A percentile compares a stretch with the other conserved stretches of the same genome.
phyloP scores from a whole-genome alignment of 2,113 vertebrate species.

The Nothocercus nigrocapillus region DNA sequence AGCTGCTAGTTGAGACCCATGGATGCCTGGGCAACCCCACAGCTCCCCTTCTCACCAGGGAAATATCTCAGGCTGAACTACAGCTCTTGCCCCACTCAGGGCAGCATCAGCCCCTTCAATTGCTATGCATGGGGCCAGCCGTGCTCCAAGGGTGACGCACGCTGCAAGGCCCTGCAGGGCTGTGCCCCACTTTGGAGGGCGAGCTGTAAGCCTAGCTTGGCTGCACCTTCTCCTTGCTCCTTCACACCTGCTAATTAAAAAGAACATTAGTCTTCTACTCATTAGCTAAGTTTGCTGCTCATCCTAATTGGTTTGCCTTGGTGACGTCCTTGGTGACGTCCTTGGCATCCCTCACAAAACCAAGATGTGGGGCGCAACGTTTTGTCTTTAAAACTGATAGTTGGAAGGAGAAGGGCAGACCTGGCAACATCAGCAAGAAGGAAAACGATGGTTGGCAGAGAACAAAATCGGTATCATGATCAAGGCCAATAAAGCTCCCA shows the following conservation, averaged over 20 bases:
- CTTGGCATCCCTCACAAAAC: conserved; percentile 8
- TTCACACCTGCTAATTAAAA: neutral
- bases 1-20: too few relatives aligned
- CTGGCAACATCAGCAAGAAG: neutral
- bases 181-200: neutral
- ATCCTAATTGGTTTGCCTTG: neutral
- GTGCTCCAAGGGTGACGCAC: too few relatives aligned
- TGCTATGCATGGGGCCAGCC: too few relatives aligned
- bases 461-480: neutral
- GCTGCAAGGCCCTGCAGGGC: neutral
- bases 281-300: neutral
- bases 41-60: too few relatives aligned
- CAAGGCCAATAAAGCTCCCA: neutral
- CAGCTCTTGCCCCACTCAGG: too few relatives aligned
- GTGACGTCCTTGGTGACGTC: neutral
- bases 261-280: neutral
- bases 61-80: neutral
- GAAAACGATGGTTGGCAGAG: neutral
- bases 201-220: neutral
- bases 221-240: neutral
- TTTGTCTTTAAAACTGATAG: neutral
- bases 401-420: neutral
- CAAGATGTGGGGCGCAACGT: neutral
- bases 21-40: too few relatives aligned
- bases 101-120: too few relatives aligned